Conservation (phyloP, 2,113 vertebrate genomes). For the Leucosticte australis region DNA sequence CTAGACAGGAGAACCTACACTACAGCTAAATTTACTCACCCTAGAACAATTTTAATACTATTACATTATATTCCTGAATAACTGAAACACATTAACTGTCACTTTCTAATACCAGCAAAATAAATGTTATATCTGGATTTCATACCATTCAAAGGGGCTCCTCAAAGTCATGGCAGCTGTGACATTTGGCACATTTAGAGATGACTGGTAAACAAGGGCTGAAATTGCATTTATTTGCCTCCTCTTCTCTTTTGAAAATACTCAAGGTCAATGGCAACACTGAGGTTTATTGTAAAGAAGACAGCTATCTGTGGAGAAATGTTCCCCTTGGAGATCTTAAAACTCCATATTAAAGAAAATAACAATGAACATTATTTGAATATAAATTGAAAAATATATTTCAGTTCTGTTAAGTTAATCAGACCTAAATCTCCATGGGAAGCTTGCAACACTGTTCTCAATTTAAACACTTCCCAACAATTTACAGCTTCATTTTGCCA, state of each 20-base stretch:
- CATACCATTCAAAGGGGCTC: neutral
- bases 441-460: neutral
- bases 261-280: neutral
- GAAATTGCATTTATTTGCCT: neutral
- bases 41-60: neutral
- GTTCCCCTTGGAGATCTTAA: neutral
- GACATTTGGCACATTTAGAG: neutral
- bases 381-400: slow-evolving; percentile 4
- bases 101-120: neutral
- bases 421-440: neutral
- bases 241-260: neutral
- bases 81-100: neutral
- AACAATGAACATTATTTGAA: slow-evolving; percentile 9
- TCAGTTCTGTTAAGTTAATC: slow-evolving; percentile 4
- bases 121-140: neutral
- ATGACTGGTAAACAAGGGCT: neutral
- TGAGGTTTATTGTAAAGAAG: neutral
- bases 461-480: neutral
- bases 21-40: neutral
- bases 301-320: neutral
- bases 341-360: neutral
- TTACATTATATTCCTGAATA: neutral
- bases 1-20: neutral
- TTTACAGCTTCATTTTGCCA: slow-evolving; percentile 13
- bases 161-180: neutral